Evolutionary conservation across 2,797 vertebrate genomes (phyloP), one percentile per base, ranked within the genome.

Genomic region (Chromobotia macracanthus): DNA sequence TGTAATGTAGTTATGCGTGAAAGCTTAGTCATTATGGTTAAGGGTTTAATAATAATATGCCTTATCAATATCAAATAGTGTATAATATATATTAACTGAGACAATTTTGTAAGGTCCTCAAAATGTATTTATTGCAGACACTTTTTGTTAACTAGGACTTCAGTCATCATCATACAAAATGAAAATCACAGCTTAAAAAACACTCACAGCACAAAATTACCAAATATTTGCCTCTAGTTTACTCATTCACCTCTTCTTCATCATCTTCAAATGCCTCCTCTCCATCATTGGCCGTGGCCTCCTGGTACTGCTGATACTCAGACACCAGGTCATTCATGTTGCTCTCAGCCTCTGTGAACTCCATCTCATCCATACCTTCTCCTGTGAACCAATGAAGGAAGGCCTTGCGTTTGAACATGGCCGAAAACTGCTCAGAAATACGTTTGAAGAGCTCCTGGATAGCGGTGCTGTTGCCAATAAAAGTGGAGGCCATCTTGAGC

Each of bases 401-500:
- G 13, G 64, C 51, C n/a, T 19, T 53, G 11, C 50, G 50, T 56
- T 7, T 41, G 15, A 58, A 58, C 31, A 58, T 55, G 16, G 8
- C 69, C 7, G 51, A 58, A 13, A 44, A 55, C 18, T 53, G 70
- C 53, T 72, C 70, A 19, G 70, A 61, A 73, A 44, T 58, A 18
- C 41, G 64, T 86, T 95, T 96, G 91, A 98, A 98, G 76, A 98
- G 92, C 92, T 98, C 97, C 87, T 98, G 97, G 88, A 98, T 98
- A 53, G 96, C 96, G 0, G 96, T 98, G 88, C 95, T 98, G 90
- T 98, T 98, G 83, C 96, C 96, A 0, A 98, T 97, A 85, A 98
- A 98, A 0, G 97, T 98, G 82, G 96, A 93, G 0, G 97, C 89
- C 96, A 98, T 97, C 89, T 96, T 96, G 16, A 98, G 95, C 16